Evolutionary conservation across 2,113 vertebrate species (phyloP), one percentile per base, ranked within the genome.

Genomic region (Hyla sarda): DNA sequence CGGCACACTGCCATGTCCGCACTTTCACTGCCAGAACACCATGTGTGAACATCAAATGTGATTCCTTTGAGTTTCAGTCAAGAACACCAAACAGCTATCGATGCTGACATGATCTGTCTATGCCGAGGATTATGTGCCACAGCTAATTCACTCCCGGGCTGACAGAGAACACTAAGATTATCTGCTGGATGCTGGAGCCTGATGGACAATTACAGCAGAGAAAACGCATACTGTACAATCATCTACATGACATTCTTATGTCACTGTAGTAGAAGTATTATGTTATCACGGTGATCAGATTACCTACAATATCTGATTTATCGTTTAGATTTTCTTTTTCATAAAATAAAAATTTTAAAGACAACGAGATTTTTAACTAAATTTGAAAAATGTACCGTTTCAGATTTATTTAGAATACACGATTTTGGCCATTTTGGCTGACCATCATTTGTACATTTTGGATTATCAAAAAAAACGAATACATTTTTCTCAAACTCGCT

Each of bases 41-140:
- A 86, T 80, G 84, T 86, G 84, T 86, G 84, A 79, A 79, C 75
- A 86, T 86, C 84, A 86, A 80, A 80, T 62, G 76, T 79, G 76
- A 86, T 86, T 86, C 75, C 62, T 60, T 25, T 79, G 76, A 86
- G 75, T 52, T 60, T 52, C 58, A 71, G 28, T 86, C 84, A 86
- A 78, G 62, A 28, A 86, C 62, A 41, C 75, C 62, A 71, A 69
- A 45, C 47, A 14, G 47, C 84, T 71, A 86, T 85, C n/a, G 41
- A 80, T 85, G 75, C 84, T 79, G 84, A 85, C 75, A 79, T 71
- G 37, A 79, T 67, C 21, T 71, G 84, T 86, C 84, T 72, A 56
- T 86, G 74, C 34, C 47, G 56, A 28, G 67, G 76, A 79, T 56
- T 77, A 80, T 80, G 50, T 72, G 62, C 60, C 84, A 72, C 47